Evolutionary conservation across 2,113 vertebrate genomes (phyloP), one percentile per base, ranked within the genome.

Genomic region (Cricetomys ansorgei): DNA sequence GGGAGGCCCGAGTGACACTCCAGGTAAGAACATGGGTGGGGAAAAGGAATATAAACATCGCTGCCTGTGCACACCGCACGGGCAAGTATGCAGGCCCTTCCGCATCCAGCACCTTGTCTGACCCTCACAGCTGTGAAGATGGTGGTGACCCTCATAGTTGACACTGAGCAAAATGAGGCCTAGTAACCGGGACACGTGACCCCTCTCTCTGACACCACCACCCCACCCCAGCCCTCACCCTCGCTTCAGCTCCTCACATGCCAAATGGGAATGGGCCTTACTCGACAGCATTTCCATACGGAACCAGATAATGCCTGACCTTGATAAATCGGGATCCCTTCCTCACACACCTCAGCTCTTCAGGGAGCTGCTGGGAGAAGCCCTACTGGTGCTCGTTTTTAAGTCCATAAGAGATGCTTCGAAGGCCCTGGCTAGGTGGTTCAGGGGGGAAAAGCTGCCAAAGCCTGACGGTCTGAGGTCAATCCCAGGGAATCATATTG

Each of bases 41-140:
- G 21, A 43, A 31, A 11, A 37, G 69, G 0, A 15, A 23, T 31
- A 10, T 8, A 7, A 7, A 5, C 31, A 5, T 5, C 3, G n/a
- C 3, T n/a, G 55, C 37, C 89, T 19, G 0, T 0, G 11, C 37
- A 31, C 27, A 21, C 2, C 1, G 53, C 29, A 19, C 29, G 31
- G 31, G 45, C 43, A 53, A 31, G 80, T 0, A 34, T 5, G 67
- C 21, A 34, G 31, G 12, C 34, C 1, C 40, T 34, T 84, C 75
- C 25, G 8, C 25, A 40, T 31, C 48, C 87, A 59, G 43, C 34
- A 45, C 27, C 65, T 55, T 34, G 23, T 45, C 5, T n/a, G 77
- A 73, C 29, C 79, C 79, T 80, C 29, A 3, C 40, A 13, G 53
- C 0, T 29, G 79, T 77, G 53, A 45, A 12, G 65, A 34, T 29